Evolutionary conservation across 2,888 invertebrate genomes (phyloP).

Genomic region (Scaptomyza tumidula): DNA sequence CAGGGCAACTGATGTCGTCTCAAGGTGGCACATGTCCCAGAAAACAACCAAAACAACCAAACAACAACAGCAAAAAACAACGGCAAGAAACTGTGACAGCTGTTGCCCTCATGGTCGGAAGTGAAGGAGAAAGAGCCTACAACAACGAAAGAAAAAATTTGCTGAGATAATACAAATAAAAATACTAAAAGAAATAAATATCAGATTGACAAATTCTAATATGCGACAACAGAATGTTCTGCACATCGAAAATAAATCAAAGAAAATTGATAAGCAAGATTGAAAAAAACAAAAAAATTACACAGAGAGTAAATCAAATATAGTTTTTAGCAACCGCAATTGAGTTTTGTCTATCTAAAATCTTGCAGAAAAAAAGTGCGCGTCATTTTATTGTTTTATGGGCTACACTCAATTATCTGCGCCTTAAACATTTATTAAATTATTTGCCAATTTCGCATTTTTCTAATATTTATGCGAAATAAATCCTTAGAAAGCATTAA

Average conservation of each 20-base stretch:
- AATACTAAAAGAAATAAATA: constrained; percentile 41
- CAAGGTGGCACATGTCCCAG: constrained; percentile 71
- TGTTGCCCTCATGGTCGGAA: constrained; percentile 58
- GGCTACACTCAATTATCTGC: constrained; percentile 12
- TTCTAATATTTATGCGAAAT: constrained; percentile 2
- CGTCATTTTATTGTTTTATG: neutral
- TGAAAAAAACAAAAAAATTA: neutral
- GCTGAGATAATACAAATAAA: constrained; percentile 63
- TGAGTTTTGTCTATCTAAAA: neutral
- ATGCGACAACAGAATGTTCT: constrained; percentile 53
- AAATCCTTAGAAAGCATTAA: constrained; percentile 11
- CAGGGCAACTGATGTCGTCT: constrained; percentile 51
- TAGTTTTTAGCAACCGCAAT: neutral
- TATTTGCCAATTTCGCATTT: constrained; percentile 24
- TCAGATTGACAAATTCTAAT: constrained; percentile 41
- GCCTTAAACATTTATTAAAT: constrained; percentile 28
- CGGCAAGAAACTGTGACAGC: constrained; percentile 61
- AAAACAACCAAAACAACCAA: constrained; percentile 30
- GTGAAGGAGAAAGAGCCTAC: constrained; percentile 1
- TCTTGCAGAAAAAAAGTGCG: too few species aligned
- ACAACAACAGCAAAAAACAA: constrained; percentile 40
- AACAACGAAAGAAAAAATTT: constrained; percentile 27
- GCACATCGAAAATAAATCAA: constrained; percentile 30
- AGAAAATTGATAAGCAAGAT: constrained; percentile 8
- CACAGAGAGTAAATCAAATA: neutral